Evolutionary conservation across 2,113 vertebrate genomes (phyloP).

Genomic region (Corydoras maculifer): DNA sequence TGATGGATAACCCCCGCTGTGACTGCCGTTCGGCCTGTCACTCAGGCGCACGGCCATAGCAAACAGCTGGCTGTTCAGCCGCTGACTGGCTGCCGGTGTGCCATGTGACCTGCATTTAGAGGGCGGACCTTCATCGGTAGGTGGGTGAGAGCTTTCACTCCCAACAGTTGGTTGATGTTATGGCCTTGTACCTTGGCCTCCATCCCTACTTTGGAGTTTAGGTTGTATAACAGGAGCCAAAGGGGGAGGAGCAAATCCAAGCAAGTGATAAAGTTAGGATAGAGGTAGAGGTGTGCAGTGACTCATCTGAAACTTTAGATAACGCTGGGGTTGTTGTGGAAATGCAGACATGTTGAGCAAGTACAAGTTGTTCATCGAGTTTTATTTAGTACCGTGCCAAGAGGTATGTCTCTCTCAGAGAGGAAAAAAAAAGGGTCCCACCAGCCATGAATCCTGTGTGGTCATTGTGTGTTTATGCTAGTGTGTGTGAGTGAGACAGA

Average conservation of each 20-base stretch:
- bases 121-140: conserved; percentile 16
- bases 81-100: conserved; percentile 35
- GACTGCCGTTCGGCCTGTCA: conserved; percentile 52
- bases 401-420: conserved; percentile 8
- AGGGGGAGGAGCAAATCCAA: background rate
- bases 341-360: conserved; percentile 13
- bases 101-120: conserved; percentile 25
- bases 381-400: background rate
- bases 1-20: conserved; percentile 49
- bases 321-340: conserved; percentile 20
- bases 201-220: conserved; percentile 47
- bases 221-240: conserved; percentile 37
- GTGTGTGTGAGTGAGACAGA: conserved; percentile 15
- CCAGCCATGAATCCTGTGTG: conserved; percentile 41
- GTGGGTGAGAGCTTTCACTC: conserved; percentile 35
- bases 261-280: conserved; percentile 31
- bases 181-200: conserved; percentile 58
- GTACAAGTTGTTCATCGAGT: no score
- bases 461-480: background rate
- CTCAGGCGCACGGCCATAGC: conserved; percentile 40
- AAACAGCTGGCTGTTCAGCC: conserved; percentile 25
- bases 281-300: conserved; percentile 21
- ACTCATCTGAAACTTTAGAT: conserved; percentile 13
- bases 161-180: conserved; percentile 51
- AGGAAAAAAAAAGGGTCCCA: conserved; percentile 19